Conservation (phyloP, 2,797 vertebrate species). For the Falco peregrinus region DNA sequence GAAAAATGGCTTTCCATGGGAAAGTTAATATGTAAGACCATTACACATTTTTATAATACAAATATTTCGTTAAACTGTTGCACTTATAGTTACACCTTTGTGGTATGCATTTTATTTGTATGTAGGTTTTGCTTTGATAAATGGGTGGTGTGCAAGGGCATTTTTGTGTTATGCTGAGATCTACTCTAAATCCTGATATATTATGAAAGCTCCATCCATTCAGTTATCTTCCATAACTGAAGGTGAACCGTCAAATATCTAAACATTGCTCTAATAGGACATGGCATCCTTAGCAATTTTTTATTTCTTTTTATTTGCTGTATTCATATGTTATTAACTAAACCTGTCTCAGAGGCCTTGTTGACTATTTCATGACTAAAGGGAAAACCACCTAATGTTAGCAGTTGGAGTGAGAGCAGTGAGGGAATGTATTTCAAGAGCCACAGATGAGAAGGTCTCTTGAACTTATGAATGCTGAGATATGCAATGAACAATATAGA, state of each 20-base stretch:
- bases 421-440: not conserved
- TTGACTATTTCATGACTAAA: not conserved
- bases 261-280: not conserved
- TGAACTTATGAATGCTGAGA: not conserved
- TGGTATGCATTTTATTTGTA: not conserved
- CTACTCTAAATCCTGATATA: not conserved
- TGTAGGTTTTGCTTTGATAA: not conserved
- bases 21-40: not conserved
- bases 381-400: not conserved
- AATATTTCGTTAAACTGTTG: not conserved
- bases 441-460: not conserved
- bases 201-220: not conserved
- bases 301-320: not conserved
- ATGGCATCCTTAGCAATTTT: not conserved
- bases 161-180: not conserved
- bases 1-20: not conserved
- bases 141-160: not conserved
- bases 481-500: not conserved
- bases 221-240: slow-evolving; percentile 24
- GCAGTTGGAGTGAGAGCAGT: not conserved
- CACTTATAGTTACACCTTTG: not conserved
- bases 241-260: not conserved
- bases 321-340: slow-evolving; percentile 1
- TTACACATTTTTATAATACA: not conserved
- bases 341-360: not conserved